Percentiles rank a stretch among this genome's conserved stretches.
phyloP scores from a whole-genome alignment of 1,140 invertebrate species.

The Sarcophaga bullata region DNA sequence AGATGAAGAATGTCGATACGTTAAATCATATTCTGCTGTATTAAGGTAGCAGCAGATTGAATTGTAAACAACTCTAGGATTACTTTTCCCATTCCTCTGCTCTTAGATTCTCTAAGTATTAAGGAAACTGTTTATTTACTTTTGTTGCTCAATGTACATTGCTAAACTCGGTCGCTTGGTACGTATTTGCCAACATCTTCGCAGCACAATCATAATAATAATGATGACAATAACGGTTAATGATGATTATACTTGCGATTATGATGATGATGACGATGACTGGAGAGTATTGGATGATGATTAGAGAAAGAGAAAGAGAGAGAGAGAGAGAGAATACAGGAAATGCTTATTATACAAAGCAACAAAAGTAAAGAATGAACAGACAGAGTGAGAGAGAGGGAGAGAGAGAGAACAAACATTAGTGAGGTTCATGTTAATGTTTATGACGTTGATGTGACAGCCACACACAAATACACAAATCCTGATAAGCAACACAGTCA shows the following conservation, averaged over 20 bases:
- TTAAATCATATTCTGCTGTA: no score
- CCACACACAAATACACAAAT: neutral
- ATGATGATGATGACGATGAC: constrained; percentile 24
- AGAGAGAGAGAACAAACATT: neutral
- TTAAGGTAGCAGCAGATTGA: no score
- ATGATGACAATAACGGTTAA: neutral
- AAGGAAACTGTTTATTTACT: neutral
- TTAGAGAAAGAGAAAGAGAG: no score
- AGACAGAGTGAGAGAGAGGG: no score
- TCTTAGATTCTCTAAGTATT: no score
- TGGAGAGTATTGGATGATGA: neutral
- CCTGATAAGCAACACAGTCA: constrained; percentile 2
- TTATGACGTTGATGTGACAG: constrained; percentile 23
- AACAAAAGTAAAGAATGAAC: no score
- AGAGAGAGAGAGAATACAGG: no score
- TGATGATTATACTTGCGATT: neutral
- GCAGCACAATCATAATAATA: neutral
- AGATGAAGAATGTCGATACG: no score
- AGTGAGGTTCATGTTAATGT: constrained; percentile 15
- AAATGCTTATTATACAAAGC: no score
- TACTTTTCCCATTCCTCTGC: no score
- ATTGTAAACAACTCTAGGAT: no score
- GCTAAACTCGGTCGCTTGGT: neutral
- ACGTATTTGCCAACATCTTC: neutral
- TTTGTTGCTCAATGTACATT: neutral